Base-by-base conservation (phyloP, 2,113 vertebrate species). In the Engraulis encrasicolus region DNA sequence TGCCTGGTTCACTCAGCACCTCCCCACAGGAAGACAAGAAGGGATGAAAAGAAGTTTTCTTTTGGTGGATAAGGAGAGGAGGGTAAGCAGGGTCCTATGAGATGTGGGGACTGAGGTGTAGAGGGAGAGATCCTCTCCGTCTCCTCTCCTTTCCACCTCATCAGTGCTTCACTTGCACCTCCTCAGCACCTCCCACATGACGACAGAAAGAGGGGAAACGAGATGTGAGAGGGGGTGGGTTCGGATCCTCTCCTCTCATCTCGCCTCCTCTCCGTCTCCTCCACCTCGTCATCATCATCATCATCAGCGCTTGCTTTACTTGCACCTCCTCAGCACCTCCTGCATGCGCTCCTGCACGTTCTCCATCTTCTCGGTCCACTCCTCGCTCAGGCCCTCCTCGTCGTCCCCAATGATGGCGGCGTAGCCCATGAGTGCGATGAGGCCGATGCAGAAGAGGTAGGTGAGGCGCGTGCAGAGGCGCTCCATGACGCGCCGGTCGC, bases 391-490 rank as follows among this genome's bases (percentile, higher is more conserved):
- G 2, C 89, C 61, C 82, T 94, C 95, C 82, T 94, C 91, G n/a
- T 96, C 94, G 7, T 96, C 94, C 0, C 90, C 94, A 0, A 95
- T 91, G 90, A 95, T 27, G 85, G 93, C 92, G 0, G 93, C 82
- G 40, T 94, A 93, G 86, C 94, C 95, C 94, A 95, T 95, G 23
- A 95, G 90, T 19, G 95, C 93, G 52, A 95, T 95, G 86, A 95
- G 93, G 83, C 95, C 95, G 52, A 96, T 95, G 93, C 94, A 95
- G 93, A 96, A 96, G 66, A 96, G 92, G 85, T 95, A 93, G 66
- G 92, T 95, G 88, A 96, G 93, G 45, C 92, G 94, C 0, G 92
- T 95, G 91, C 95, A 95, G 50, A 96, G 93, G 0, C 81, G 89
- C 87, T 95, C 94, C 95, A 96, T 94, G 49, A 89, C 90, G 37